These are phyloP conservation scores for Anabas testudineus DNA, from an alignment of 2,797 vertebrate genomes.

Conservation along the genomic window DNA sequence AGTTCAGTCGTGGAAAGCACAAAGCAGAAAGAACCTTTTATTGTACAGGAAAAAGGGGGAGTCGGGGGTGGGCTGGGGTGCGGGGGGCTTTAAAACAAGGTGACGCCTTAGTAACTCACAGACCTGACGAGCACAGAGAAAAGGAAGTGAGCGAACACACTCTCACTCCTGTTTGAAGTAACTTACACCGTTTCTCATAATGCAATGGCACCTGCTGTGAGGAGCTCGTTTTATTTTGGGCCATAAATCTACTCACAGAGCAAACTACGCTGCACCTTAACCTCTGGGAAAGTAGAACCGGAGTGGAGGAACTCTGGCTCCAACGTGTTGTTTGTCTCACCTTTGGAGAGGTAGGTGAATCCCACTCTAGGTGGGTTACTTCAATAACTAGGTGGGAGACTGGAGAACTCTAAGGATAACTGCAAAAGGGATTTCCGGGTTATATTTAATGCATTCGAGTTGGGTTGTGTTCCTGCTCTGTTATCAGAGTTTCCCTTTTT, in stretches of 20 bases:
- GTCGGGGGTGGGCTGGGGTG: slow-evolving; percentile 28
- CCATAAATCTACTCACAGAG: slow-evolving; percentile 44
- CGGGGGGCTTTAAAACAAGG: slow-evolving; percentile 73
- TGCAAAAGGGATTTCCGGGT: slow-evolving; percentile 28
- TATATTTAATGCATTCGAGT: slow-evolving; percentile 47
- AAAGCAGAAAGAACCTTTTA: slow-evolving; percentile 42
- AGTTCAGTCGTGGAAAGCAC: slow-evolving; percentile 57
- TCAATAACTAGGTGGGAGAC: no score
- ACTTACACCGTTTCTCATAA: slow-evolving; percentile 9
- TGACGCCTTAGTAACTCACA: slow-evolving; percentile 62
- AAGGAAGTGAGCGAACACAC: background rate
- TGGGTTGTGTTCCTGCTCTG: slow-evolving; percentile 29
- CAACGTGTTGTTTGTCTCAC: slow-evolving; percentile 19
- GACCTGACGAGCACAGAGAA: slow-evolving; percentile 8
- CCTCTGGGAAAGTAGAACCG: slow-evolving; percentile 23
- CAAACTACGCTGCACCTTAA: slow-evolving; percentile 28
- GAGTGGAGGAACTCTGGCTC: slow-evolving; percentile 23
- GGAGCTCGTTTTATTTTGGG: slow-evolving; percentile 44
- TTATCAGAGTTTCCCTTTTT: slow-evolving; percentile 40
- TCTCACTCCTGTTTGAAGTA: background rate
- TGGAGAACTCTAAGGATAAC: slow-evolving; percentile 46
- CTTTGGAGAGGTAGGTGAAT: slow-evolving; percentile 68
- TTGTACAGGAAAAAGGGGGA: slow-evolving; percentile 71
- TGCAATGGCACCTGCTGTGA: slow-evolving; percentile 42
- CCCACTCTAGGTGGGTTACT: background rate